A percentile compares a stretch with the other conserved stretches of the same genome.
phyloP scores from a whole-genome alignment of 2,888 invertebrate species.

The Deladenus siricidicola region DNA sequence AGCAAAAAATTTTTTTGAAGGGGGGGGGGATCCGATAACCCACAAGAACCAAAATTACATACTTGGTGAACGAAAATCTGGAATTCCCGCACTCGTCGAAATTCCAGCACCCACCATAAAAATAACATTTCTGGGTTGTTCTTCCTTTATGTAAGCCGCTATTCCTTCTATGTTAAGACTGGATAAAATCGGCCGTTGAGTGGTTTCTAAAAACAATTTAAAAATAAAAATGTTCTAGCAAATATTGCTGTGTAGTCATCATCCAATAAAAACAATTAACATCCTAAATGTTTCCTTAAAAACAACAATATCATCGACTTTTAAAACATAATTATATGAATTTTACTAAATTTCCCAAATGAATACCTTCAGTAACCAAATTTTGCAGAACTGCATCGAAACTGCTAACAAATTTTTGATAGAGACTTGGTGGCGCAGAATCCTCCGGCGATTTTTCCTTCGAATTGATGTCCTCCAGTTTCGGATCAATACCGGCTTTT shows the following conservation, averaged over 20 bases:
- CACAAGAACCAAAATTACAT: too few species aligned
- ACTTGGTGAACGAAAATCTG: constrained; percentile 81
- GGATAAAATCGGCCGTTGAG: constrained; percentile 13
- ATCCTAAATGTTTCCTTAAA: too few species aligned
- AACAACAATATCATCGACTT: too few species aligned
- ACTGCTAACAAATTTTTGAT: constrained; percentile 7
- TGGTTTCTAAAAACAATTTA: constrained; percentile 1
- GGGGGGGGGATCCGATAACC: too few species aligned
- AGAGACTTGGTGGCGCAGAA: constrained; percentile 5
- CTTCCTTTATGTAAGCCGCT: constrained; percentile 32
- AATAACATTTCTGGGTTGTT: constrained; percentile 64
- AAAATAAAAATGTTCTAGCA: not conserved
- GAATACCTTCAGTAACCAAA: not conserved
- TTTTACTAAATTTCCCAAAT: too few species aligned
- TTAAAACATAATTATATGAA: too few species aligned
- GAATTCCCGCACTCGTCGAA: constrained; percentile 87
- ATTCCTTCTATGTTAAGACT: constrained; percentile 32
- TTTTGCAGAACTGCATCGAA: constrained; percentile 2
- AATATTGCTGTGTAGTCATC: too few species aligned
- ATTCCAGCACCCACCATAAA: constrained; percentile 93
- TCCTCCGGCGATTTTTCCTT: too few species aligned
- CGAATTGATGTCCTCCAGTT: too few species aligned
- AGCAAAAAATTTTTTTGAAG: too few species aligned
- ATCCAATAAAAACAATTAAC: too few species aligned
- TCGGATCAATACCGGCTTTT: too few species aligned